A percentile compares a stretch with the other conserved stretches of the same genome.
phyloP scores from a whole-genome alignment of 2,113 vertebrate species.

The Helogale parvula region DNA sequence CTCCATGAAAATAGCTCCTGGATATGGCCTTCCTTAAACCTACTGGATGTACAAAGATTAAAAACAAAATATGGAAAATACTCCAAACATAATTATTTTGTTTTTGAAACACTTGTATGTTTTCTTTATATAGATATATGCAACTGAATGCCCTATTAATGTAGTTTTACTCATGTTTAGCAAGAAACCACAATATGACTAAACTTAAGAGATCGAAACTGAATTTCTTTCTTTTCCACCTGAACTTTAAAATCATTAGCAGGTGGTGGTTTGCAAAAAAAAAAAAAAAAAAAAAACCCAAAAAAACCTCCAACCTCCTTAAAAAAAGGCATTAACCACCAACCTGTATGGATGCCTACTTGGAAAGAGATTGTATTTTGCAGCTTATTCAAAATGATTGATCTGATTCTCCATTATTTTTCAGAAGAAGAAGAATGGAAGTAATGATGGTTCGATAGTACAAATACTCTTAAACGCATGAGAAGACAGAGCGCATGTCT shows the following conservation, averaged over 20 bases:
- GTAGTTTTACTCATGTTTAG: not conserved
- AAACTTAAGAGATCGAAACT: not conserved
- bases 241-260: conserved; percentile 14
- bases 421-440: not conserved
- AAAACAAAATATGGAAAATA: conserved; percentile 47
- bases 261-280: not conserved
- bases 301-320: not conserved
- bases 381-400: not conserved
- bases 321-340: not conserved
- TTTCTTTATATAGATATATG: not conserved
- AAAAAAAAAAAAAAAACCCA: too few relatives aligned
- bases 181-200: not conserved
- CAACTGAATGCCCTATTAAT: not conserved
- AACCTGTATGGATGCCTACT: not conserved
- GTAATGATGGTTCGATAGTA: not conserved
- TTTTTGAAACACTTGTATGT: not conserved
- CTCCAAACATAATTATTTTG: not conserved
- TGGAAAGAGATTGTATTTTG: not conserved
- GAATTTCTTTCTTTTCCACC: not conserved
- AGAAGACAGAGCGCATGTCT: not conserved
- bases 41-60: not conserved
- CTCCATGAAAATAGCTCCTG: not conserved
- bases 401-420: not conserved
- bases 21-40: not conserved
- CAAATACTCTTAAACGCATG: not conserved